These are phyloP conservation scores for Eristalis arbustorum DNA, from an alignment of 2,888 invertebrate genomes.

Conservation along the genomic window DNA sequence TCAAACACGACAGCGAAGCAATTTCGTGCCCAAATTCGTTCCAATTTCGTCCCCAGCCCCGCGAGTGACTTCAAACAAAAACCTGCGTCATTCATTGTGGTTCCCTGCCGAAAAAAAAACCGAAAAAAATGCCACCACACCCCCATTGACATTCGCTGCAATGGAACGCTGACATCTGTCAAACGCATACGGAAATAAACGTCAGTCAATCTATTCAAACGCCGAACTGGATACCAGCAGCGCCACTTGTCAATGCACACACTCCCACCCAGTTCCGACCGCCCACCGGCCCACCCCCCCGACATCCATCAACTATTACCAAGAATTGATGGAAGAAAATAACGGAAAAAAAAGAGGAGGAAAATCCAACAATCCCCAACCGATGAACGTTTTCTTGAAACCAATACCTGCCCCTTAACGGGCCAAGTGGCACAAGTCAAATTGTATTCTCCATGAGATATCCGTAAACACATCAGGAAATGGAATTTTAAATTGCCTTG, in stretches of 20 bases:
- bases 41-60: neutral
- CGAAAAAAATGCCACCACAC: too few species aligned
- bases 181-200: neutral
- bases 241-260: neutral
- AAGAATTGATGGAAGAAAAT: neutral
- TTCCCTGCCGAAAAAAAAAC: too few species aligned
- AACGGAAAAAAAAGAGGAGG: neutral
- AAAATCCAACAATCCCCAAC: neutral
- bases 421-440: conserved; percentile 3
- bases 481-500: conserved; percentile 18
- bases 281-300: too few species aligned
- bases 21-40: neutral
- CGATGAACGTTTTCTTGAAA: conserved; percentile 1
- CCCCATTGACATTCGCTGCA: too few species aligned
- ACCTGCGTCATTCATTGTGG: neutral
- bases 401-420: neutral
- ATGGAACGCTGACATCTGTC: neutral
- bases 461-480: conserved; percentile 22
- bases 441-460: conserved; percentile 7
- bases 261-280: neutral
- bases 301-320: neutral
- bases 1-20: neutral
- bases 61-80: neutral
- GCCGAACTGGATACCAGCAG: neutral
- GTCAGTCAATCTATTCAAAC: neutral